A percentile compares a stretch with the other conserved stretches of the same genome.
phyloP scores from a whole-genome alignment of 2,888 invertebrate genomes.

The Coleophora flavipennella region DNA sequence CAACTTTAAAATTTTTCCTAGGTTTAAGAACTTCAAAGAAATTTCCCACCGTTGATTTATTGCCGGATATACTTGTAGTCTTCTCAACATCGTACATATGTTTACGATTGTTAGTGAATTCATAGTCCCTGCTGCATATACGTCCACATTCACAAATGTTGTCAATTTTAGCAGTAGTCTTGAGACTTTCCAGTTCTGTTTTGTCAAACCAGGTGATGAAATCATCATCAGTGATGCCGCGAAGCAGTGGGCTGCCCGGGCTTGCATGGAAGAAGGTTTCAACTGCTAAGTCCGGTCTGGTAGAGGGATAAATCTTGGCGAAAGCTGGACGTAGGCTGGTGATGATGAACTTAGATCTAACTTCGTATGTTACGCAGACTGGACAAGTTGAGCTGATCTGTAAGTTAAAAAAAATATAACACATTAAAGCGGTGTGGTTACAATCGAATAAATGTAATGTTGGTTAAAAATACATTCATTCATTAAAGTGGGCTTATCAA shows the following conservation, averaged over 20 bases:
- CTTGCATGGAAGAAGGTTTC: constrained; percentile 77
- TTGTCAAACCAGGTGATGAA: constrained; percentile 78
- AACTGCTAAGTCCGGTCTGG: constrained; percentile 74
- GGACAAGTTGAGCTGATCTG: constrained; percentile 74
- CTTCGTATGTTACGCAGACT: constrained; percentile 75
- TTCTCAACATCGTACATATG: constrained; percentile 9
- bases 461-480: too few relatives aligned
- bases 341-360: constrained; percentile 73
- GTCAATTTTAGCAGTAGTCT: constrained; percentile 56
- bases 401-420: constrained; percentile 15
- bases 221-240: constrained; percentile 76
- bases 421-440: too few relatives aligned
- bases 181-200: constrained; percentile 63
- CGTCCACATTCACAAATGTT: constrained; percentile 70
- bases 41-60: too few relatives aligned
- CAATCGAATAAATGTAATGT: too few relatives aligned
- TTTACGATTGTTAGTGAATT: constrained; percentile 32
- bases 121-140: constrained; percentile 59
- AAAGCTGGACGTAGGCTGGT: constrained; percentile 76
- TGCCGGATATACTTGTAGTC: background rate
- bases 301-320: constrained; percentile 75
- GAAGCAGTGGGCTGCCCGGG: constrained; percentile 71
- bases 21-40: too few relatives aligned
- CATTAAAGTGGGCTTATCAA: too few relatives aligned
- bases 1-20: too few relatives aligned